Base-by-base conservation (phyloP, 2,888 invertebrate genomes). In the Drosophila setosimentum region DNA sequence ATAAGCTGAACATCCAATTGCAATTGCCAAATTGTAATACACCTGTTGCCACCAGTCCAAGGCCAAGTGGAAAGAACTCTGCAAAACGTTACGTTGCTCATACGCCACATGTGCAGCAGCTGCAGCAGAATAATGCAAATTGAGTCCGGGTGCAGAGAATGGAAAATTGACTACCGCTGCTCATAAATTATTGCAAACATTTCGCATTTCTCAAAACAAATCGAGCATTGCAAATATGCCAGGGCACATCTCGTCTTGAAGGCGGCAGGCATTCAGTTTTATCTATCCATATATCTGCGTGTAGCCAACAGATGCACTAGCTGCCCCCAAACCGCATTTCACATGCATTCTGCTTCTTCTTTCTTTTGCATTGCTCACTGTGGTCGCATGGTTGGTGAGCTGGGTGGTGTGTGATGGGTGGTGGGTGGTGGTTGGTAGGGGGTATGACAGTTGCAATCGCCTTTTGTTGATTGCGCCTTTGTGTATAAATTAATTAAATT, bases 401-500 rank as follows among this genome's bases (percentile, higher is more conserved):
- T n/a, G n/a, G n/a, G n/a, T 11, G 24, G 32, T 8, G 13, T 16
- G 11, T 3, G 13, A n/a, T n/a, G 32, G 37, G n/a, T 7, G 11
- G 16, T 3, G 5, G n/a, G 30, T 5, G 29, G 29, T 13, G 32
- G 49, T 3, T 45, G 13, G 45, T 21, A 21, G 21, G 45, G 76
- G 54, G 50, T 45, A 55, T 59, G 67, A 50, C 62, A 58, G 40
- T 55, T 55, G 72, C 69, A 80, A 71, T 70, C 74, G 78, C 68
- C 76, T 82, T 85, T 71, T 75, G 80, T 82, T 91, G 91, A 91
- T 91, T 91, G 89, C 81, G 91, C 83, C 91, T 88, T 91, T 92
- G 90, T 92, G 91, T 87, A 89, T 92, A 90, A 92, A 92, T 92
- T 92, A 92, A 92, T 92, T 92, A 89, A 92, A 92, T 92, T 92